A percentile compares a stretch with the other conserved stretches of the same genome.
Conservation (phyloP, 2,113 vertebrate species). For the Ardeotis arabs region DNA sequence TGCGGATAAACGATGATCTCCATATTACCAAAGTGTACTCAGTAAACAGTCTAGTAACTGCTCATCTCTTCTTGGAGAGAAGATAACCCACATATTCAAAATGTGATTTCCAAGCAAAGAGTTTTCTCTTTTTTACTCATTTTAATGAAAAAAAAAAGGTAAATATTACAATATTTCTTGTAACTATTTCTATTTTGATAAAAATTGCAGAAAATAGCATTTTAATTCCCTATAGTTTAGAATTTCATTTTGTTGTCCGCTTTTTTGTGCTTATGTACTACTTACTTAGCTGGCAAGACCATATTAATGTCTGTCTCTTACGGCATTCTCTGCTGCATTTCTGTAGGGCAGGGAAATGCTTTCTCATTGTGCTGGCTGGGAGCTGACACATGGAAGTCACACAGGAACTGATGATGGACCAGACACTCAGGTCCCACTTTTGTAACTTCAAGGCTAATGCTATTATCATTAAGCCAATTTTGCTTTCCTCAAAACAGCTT, state of each 20-base stretch:
- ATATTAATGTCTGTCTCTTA: background rate
- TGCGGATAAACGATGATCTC: background rate
- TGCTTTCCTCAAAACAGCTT: background rate
- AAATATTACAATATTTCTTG: background rate
- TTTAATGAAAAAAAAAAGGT: background rate
- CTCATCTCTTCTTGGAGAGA: background rate
- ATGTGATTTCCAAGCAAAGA: background rate
- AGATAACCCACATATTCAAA: background rate
- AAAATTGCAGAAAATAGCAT: background rate
- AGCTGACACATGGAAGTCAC: background rate
- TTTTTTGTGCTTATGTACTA: background rate
- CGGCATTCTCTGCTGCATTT: background rate
- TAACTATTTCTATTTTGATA: background rate
- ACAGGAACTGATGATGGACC: background rate
- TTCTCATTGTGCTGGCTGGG: background rate
- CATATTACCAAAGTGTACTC: background rate
- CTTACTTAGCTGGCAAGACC: background rate
- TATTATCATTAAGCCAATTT: background rate
- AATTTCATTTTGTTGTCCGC: background rate
- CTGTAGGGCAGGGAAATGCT: background rate
- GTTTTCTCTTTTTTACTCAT: background rate
- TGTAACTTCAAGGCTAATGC: background rate
- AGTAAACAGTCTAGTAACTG: background rate
- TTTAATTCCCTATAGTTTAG: background rate
- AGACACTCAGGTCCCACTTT: background rate